Base-by-base conservation (phyloP, 2,888 invertebrate genomes). In the Agriopis aurantiaria region DNA sequence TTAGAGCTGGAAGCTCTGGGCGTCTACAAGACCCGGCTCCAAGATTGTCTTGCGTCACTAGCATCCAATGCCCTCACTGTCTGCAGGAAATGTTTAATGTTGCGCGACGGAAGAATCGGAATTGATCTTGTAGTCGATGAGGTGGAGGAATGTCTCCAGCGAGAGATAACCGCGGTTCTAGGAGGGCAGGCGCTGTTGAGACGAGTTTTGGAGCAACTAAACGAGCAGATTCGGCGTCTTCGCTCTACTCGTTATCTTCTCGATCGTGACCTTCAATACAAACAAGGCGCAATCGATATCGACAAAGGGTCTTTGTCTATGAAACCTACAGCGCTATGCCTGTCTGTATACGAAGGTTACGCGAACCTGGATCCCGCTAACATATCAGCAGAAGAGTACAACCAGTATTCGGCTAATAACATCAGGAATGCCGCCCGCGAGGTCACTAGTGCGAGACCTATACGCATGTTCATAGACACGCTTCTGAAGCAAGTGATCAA, bases 221-320 rank as follows among this genome's bases (percentile, higher is more conserved):
- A 96, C 41, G 98, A 99, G 85, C 98, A 98, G 91, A 95, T 98
- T 82, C 95, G 98, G 69, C 95, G 97, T 71, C 92, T 98, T 53
- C 96, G 98, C 67, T 96, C 98, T 8, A 96, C 97, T 0, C 96
- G 97, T 72, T 98, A 97, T 87, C 95, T 97, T 63, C 95, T 99
- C 75, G 98, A 98, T 83, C 96, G 97, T 66, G 98, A 98, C 90
- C 91, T 98, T 48, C 96, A 96, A 74, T 97, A 97, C 82, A 99
- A 99, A 86, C 96, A 96, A 76, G 96, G 95, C 64, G 98, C 98
- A 40, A 93, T 97, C 62, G 96, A 96, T 78, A 96, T 98, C 55
- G 98, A 99, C 84, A 93, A 95, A 77, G 95, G 95, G 49, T 97
- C 97, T 81, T 90, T 96, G 11, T 93, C 93, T n/a, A 86, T 98